phyloP scores from a whole-genome alignment of 2,797 vertebrate species.

The Eulemur albifrons region DNA sequence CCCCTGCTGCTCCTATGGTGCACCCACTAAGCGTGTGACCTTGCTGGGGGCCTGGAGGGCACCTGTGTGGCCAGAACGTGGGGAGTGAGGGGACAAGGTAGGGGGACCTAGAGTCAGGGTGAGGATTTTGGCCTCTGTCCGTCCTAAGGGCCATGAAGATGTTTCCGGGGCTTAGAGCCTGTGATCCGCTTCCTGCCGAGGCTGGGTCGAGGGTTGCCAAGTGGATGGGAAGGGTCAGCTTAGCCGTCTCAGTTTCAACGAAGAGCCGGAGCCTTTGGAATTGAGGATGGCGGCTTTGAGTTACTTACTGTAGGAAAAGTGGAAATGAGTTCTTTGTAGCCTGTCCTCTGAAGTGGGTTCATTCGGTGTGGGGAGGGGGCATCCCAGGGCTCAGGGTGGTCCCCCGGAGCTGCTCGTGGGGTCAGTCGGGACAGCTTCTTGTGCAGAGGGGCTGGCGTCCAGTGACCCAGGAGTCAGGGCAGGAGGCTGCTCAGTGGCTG shows the following conservation, averaged over 20 bases:
- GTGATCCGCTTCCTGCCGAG: neutral
- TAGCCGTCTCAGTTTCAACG: neutral
- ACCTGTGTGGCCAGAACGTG: neutral
- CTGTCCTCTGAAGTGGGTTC: neutral
- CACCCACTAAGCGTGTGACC: neutral
- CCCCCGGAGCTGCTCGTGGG: neutral
- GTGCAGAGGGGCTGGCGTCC: neutral
- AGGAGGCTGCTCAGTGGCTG: no score
- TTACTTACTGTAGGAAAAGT: neutral
- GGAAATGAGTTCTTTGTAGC: neutral
- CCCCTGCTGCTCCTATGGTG: neutral
- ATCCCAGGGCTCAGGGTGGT: fast-evolving
- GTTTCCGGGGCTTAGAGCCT: neutral
- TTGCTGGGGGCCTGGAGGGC: neutral
- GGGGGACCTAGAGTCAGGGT: neutral
- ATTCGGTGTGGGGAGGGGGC: neutral
- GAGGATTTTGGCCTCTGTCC: neutral
- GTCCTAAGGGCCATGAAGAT: neutral
- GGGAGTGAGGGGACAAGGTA: neutral
- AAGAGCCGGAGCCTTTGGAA: neutral
- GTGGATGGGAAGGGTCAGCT: no score
- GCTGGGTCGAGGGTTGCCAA: neutral
- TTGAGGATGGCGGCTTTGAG: neutral
- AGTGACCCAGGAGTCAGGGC: neutral
- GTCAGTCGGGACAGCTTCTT: neutral